Percentiles rank a stretch among this genome's conserved stretches.
These are phyloP conservation scores for Diorhabda elongata DNA, from an alignment of 1,140 invertebrate genomes.

Conservation along the genomic window DNA sequence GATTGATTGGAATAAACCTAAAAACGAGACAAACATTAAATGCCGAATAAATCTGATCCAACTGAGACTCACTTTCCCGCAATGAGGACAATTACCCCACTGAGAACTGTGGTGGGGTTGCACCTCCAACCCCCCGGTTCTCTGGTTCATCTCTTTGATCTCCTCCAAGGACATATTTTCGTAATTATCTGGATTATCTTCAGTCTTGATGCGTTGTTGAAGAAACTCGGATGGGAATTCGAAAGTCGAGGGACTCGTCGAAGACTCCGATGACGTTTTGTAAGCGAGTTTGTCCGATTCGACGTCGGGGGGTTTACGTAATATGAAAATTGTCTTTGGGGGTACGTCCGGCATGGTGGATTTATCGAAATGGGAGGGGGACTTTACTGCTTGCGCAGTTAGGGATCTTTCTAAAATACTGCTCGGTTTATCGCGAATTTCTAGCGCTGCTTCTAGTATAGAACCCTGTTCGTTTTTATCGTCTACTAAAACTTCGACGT, in stretches of 20 bases:
- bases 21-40: neutral
- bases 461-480: slow-evolving; percentile 36
- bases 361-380: slow-evolving; percentile 26
- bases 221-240: slow-evolving; percentile 34
- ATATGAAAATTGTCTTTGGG: slow-evolving; percentile 35
- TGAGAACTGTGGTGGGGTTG: slow-evolving; percentile 56
- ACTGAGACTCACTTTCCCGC: slow-evolving; percentile 48
- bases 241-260: slow-evolving; percentile 34
- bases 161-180: slow-evolving; percentile 24
- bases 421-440: slow-evolving; percentile 32
- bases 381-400: slow-evolving; percentile 35
- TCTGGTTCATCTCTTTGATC: slow-evolving; percentile 26
- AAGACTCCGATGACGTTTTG: slow-evolving; percentile 36
- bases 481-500: slow-evolving; percentile 28
- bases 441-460: slow-evolving; percentile 43
- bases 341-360: slow-evolving; percentile 13
- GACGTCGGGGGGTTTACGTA: slow-evolving; percentile 38
- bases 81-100: slow-evolving; percentile 63
- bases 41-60: neutral
- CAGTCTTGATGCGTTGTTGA: slow-evolving; percentile 36
- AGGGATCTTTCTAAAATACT: slow-evolving; percentile 45
- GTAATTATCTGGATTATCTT: slow-evolving; percentile 24
- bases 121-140: slow-evolving; percentile 25
- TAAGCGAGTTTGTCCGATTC: slow-evolving; percentile 29
- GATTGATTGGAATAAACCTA: slow-evolving; percentile 55